These are phyloP conservation scores for Cataglyphis altisquamis DNA, from an alignment of 2,888 invertebrate species.

Conservation along the genomic window DNA sequence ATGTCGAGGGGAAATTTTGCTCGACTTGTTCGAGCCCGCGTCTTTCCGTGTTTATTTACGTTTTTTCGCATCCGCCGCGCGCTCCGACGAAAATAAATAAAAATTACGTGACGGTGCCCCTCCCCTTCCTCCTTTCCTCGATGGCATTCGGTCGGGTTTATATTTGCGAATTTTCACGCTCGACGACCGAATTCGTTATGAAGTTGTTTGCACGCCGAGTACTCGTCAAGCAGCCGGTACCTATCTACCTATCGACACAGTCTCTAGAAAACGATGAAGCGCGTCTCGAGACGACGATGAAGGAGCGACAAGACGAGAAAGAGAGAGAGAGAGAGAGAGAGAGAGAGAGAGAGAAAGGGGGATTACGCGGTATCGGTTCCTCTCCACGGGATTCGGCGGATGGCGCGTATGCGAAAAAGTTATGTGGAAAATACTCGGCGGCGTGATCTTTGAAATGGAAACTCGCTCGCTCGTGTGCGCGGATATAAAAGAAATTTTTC, in stretches of 20 bases:
- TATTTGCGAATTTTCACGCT: constrained; percentile 63
- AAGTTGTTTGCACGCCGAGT: constrained; percentile 59
- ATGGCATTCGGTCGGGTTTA: constrained; percentile 35
- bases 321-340: neutral
- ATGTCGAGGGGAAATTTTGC: constrained; percentile 34
- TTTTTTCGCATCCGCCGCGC: constrained; percentile 53
- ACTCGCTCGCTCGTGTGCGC: constrained; percentile 46
- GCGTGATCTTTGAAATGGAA: constrained; percentile 52
- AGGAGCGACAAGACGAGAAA: neutral
- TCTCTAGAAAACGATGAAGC: constrained; percentile 20
- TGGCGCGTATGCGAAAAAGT: constrained; percentile 32
- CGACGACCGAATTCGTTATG: constrained; percentile 51
- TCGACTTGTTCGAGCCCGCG: constrained; percentile 1
- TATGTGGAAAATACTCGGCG: constrained; percentile 38
- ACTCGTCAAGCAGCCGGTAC: constrained; percentile 36
- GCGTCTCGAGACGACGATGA: constrained; percentile 26
- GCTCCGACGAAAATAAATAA: constrained; percentile 61
- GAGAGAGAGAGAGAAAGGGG: neutral
- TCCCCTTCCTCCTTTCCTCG: neutral
- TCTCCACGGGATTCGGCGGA: constrained; percentile 37
- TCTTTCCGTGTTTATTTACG: constrained; percentile 42
- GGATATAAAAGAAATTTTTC: constrained; percentile 45
- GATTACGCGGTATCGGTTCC: constrained; percentile 43
- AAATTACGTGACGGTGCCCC: constrained; percentile 45
- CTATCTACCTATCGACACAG: constrained; percentile 26